Conservation (phyloP, 2,113 vertebrate species). For the Oreochromis aureus region DNA sequence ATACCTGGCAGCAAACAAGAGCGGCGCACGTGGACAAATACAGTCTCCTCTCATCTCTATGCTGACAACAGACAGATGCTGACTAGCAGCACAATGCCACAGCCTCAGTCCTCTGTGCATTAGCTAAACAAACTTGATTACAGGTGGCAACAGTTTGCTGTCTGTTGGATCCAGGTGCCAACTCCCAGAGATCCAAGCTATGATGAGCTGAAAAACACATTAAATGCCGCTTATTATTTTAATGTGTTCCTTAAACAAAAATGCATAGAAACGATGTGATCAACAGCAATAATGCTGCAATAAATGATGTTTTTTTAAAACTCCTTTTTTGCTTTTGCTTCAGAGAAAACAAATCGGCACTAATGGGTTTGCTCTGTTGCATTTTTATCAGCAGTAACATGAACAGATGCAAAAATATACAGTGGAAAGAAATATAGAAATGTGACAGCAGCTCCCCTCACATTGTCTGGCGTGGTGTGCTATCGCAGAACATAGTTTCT, state of each 20-base stretch:
- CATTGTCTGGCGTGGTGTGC: background rate
- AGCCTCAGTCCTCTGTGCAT: background rate
- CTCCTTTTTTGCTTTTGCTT: background rate
- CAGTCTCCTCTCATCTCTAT: background rate
- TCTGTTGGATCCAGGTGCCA: background rate
- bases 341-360: background rate
- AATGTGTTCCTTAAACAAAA: background rate
- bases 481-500: background rate
- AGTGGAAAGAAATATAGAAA: background rate
- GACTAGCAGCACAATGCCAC: background rate
- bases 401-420: background rate
- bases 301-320: background rate
- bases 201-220: background rate
- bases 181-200: background rate
- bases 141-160: slow-evolving; percentile 15
- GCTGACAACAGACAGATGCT: background rate
- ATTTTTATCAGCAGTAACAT: background rate
- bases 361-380: background rate
- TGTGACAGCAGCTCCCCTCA: background rate
- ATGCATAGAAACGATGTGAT: background rate
- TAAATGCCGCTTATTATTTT: background rate
- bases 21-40: background rate
- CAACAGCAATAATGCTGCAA: background rate
- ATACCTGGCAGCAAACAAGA: background rate
- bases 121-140: background rate